Evolutionary conservation across 2,888 invertebrate genomes (phyloP).

Genomic region (Lottia gigantea): DNA sequence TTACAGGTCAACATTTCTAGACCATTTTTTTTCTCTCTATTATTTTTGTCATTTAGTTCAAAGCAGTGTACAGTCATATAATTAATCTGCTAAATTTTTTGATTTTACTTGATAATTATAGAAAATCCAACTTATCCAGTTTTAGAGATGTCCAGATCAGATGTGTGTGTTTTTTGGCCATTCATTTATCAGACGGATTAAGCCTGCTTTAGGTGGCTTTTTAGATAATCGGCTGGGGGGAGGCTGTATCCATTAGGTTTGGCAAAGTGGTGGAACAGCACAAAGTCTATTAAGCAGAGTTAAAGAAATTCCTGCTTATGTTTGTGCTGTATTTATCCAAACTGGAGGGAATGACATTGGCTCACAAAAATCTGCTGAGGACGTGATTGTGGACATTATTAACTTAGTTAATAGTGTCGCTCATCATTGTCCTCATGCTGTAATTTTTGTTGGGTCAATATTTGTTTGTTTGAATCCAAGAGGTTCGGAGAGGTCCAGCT

Average conservation of each 20-base stretch:
- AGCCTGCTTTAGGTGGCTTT: neutral
- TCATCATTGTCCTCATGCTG: neutral
- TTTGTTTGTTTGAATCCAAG: neutral
- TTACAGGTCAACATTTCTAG: too few species aligned
- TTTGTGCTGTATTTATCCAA: neutral
- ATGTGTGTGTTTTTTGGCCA: constrained; percentile 2
- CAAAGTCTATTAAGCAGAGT: neutral
- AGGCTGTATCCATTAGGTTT: neutral
- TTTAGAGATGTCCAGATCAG: neutral
- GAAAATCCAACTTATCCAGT: too few species aligned
- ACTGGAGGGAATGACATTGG: neutral
- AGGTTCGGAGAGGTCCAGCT: neutral
- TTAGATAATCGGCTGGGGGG: neutral
- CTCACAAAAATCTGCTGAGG: neutral
- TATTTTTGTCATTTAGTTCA: too few species aligned
- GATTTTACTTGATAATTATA: too few species aligned
- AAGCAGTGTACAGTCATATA: too few species aligned
- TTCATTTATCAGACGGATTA: neutral
- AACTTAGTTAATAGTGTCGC: neutral
- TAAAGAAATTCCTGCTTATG: neutral
- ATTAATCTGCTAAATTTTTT: too few species aligned
- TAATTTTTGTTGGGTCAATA: neutral
- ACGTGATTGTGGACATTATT: neutral
- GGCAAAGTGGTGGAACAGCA: neutral
- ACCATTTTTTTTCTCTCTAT: too few species aligned